Conservation (phyloP, 1,140 invertebrate genomes). For the Diorhabda carinulata region DNA sequence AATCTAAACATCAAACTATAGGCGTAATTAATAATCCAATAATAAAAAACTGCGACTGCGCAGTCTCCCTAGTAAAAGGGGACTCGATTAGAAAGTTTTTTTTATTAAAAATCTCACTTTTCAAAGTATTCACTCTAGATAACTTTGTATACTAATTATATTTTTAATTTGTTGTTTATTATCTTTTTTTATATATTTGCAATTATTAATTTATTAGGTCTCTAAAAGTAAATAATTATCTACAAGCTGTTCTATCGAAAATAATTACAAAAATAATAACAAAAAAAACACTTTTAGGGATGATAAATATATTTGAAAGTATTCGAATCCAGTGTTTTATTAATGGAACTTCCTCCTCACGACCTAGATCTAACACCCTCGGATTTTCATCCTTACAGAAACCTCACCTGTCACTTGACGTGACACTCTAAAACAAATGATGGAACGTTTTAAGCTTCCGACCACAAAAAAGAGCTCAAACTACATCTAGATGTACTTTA, state of each 20-base stretch:
- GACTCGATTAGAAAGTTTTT: background rate
- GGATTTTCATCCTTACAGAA: too few species aligned
- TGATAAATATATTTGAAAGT: background rate
- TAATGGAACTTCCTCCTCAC: background rate
- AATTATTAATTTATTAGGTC: constrained; percentile 1
- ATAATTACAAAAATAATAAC: too few species aligned
- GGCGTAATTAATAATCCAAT: too few species aligned
- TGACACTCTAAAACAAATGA: too few species aligned
- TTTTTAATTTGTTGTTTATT: constrained; percentile 3
- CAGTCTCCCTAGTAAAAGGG: too few species aligned
- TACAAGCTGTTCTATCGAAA: background rate
- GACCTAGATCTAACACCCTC: background rate
- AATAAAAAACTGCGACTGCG: too few species aligned
- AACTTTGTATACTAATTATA: background rate
- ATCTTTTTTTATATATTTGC: background rate
- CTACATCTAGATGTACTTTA: too few species aligned
- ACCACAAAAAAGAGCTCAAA: too few species aligned
- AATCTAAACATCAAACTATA: background rate
- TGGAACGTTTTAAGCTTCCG: too few species aligned
- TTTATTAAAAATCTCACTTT: background rate
- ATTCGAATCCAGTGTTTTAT: background rate
- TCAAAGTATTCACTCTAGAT: constrained; percentile 1
- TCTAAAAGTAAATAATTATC: background rate
- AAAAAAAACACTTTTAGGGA: background rate
- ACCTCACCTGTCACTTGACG: too few species aligned